Evolutionary conservation across 1,140 invertebrate genomes (phyloP).

Genomic region (Sinella curviseta): DNA sequence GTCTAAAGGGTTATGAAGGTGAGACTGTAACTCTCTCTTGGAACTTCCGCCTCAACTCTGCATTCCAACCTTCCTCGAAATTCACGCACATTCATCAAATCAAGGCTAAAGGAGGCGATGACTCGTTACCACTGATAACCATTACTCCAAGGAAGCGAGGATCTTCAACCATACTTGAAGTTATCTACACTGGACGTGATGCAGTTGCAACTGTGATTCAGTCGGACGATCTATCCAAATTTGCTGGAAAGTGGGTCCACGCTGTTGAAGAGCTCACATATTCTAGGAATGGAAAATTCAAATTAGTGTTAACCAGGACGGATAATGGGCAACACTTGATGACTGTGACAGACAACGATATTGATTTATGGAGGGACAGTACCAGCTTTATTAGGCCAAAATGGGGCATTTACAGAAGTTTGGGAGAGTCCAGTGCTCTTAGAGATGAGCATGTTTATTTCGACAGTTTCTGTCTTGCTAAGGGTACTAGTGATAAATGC

Average conservation of each 20-base stretch:
- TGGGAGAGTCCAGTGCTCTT: slow-evolving; percentile 23
- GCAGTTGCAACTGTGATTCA: background rate
- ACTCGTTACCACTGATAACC: slow-evolving; percentile 31
- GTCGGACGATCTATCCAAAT: background rate
- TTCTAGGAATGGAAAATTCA: background rate
- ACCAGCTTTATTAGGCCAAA: slow-evolving; percentile 34
- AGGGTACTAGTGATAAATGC: slow-evolving; percentile 5
- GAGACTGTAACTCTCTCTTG: slow-evolving; percentile 38
- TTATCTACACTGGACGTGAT: background rate
- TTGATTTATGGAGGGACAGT: slow-evolving; percentile 40
- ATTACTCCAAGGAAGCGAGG: slow-evolving; percentile 26
- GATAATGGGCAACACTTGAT: slow-evolving; percentile 8
- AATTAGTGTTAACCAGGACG: background rate
- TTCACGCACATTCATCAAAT: slow-evolving; percentile 42
- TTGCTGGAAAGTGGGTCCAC: slow-evolving; percentile 16
- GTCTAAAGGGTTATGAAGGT: slow-evolving; percentile 20
- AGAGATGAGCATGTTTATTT: slow-evolving; percentile 45
- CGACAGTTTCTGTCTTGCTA: slow-evolving; percentile 42
- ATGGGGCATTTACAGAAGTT: slow-evolving; percentile 46
- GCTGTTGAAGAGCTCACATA: background rate
- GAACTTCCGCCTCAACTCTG: slow-evolving; percentile 38
- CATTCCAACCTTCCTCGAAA: slow-evolving; percentile 34
- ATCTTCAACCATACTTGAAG: background rate
- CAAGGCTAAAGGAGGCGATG: slow-evolving; percentile 37
- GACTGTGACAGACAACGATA: slow-evolving; percentile 4